Evolutionary conservation across 2,888 invertebrate species (phyloP), one percentile per base, ranked within the genome.

Genomic region (Arctia plantaginis): DNA sequence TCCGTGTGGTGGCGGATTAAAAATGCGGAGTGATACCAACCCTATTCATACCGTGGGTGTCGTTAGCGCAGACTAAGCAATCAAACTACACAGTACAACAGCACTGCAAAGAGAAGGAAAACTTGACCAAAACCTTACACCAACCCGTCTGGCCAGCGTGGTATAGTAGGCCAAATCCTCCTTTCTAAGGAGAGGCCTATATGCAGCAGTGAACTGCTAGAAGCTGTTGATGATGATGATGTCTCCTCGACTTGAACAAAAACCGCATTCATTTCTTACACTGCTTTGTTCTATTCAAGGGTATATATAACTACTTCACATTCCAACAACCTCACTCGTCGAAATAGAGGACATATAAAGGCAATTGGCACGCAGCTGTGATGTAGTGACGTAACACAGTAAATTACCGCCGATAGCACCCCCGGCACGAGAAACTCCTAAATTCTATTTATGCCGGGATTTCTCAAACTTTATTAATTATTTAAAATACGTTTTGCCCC

Each of bases 381-480:
- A 76, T 75, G 74, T 68, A 64, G 68, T 69, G 76, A 80, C 72
- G 47, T 65, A 23, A 33, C 55, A 72, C 82, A 79, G 80, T 82
- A 74, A 83, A 81, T 81, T 75, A 69, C 67, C 67, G 67, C 18
- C 51, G 65, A 83, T 72, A 66, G 71, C 69, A 68, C 76, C 71
- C 62, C 77, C 72, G 62, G 65, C 44, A 73, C 62, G 66, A 39
- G 51, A 62, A 41, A 69, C 66, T 76, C 77, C 59, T 77, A 79
- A 83, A 77, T 80, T 77, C 66, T 69, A 59, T 78, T 62, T 78
- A 82, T 77, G 55, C 74, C 30, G 8, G n/a, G 68, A 68, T 72
- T 79, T 77, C 80, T 78, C 78, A 81, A 81, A 78, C 69, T 78
- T 44, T 75, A n/a, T 12, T 39, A 39, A 39, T 66, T 35, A n/a